phyloP scores from a whole-genome alignment of 2,888 invertebrate species.

The Platynereis dumerilii region DNA sequence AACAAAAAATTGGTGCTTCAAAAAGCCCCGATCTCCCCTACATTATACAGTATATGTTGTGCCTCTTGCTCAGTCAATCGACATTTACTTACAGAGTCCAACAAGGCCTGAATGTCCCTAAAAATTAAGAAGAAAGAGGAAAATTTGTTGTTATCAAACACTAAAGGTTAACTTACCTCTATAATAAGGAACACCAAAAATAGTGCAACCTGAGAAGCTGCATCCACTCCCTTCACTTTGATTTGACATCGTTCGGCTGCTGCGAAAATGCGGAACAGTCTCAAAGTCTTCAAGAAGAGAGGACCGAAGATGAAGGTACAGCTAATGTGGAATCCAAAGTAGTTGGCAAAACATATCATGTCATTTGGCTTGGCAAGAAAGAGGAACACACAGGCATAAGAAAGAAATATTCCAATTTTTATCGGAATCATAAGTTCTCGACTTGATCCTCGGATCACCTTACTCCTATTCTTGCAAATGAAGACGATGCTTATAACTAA shows the following conservation, averaged over 20 bases:
- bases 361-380: constrained; percentile 9
- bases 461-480: neutral
- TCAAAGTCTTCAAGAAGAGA: constrained; percentile 9
- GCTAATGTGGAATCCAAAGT: constrained; percentile 18
- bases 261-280: constrained; percentile 13
- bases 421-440: constrained; percentile 14
- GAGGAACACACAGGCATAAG: constrained; percentile 4
- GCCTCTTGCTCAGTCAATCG: no score
- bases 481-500: neutral
- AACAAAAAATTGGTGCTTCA: no score
- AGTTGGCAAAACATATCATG: constrained; percentile 5
- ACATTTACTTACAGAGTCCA: no score
- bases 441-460: constrained; percentile 15
- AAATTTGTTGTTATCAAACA: no score
- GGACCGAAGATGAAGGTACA: constrained; percentile 17
- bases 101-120: no score
- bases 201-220: neutral
- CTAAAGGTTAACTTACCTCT: no score
- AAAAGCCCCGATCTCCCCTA: no score
- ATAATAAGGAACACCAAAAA: neutral
- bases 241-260: constrained; percentile 8
- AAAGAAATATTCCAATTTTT: constrained; percentile 5
- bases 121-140: no score
- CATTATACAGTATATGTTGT: no score
- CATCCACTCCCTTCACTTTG: neutral